phyloP scores from a whole-genome alignment of 2,888 invertebrate species.

The Bimastos eiseni region DNA sequence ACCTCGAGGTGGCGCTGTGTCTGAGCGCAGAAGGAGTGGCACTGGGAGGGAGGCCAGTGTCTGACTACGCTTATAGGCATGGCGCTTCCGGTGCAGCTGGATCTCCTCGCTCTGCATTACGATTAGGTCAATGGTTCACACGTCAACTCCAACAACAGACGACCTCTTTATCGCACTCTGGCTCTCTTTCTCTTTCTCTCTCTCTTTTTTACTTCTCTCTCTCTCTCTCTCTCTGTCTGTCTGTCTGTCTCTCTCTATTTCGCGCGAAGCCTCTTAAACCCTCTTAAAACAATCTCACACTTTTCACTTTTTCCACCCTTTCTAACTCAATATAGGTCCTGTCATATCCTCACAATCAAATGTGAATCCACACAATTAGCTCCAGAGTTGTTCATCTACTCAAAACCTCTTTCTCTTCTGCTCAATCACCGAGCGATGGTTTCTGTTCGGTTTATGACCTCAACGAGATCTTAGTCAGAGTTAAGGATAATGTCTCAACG shows the following conservation, averaged over 20 bases:
- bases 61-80: constrained; percentile 28
- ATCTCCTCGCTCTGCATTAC: constrained; percentile 24
- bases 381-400: neutral
- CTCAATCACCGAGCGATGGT: neutral
- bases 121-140: too few species aligned
- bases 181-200: too few species aligned
- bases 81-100: constrained; percentile 13
- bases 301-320: too few species aligned
- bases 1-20: neutral
- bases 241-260: neutral
- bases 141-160: neutral
- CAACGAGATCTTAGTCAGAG: neutral
- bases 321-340: too few species aligned
- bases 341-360: too few species aligned
- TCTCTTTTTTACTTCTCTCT: too few species aligned
- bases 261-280: neutral
- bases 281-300: neutral
- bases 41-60: constrained; percentile 26
- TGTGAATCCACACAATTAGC: too few species aligned
- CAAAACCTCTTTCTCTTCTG: neutral
- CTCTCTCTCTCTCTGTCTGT: neutral
- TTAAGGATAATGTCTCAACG: neutral
- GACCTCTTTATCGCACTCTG: too few species aligned
- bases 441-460: neutral
- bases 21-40: neutral